A percentile compares a stretch with the other conserved stretches of the same genome.
Conservation (phyloP, 2,113 vertebrate species). For the Alligator mississippiensis region DNA sequence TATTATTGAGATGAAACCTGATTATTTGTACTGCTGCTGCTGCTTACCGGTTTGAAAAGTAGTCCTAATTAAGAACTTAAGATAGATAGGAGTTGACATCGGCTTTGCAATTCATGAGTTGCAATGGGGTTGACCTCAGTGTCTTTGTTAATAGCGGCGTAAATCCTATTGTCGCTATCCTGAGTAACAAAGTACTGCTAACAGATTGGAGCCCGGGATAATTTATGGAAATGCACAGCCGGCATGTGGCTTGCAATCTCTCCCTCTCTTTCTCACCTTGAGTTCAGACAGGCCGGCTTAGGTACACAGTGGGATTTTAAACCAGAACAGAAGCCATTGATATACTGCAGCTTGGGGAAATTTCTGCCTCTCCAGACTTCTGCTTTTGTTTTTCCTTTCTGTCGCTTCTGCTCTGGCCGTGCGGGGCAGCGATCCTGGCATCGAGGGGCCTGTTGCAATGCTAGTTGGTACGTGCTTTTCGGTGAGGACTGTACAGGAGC, state of each 20-base stretch:
- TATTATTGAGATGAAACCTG: constrained; percentile 67
- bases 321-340: too few relatives aligned
- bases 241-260: not conserved
- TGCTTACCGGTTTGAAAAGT: constrained; percentile 64
- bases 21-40: constrained; percentile 62
- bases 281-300: not conserved
- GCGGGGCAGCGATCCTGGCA: not conserved
- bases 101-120: constrained; percentile 63
- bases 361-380: constrained; percentile 27
- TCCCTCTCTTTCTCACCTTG: not conserved
- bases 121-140: constrained; percentile 60
- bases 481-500: not conserved
- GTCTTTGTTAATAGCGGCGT: constrained; percentile 43
- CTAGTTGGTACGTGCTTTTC: not conserved
- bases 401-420: not conserved
- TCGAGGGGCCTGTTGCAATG: too few relatives aligned
- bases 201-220: constrained; percentile 47
- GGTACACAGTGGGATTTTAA: too few relatives aligned
- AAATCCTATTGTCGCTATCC: constrained; percentile 32
- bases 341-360: not conserved
- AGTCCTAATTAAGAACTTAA: constrained; percentile 70
- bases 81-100: constrained; percentile 67
- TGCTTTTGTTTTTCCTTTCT: not conserved
- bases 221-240: constrained; percentile 66
- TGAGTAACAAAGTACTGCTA: constrained; percentile 13